Conservation (phyloP, 2,888 invertebrate genomes). For the Tenthredo notha region DNA sequence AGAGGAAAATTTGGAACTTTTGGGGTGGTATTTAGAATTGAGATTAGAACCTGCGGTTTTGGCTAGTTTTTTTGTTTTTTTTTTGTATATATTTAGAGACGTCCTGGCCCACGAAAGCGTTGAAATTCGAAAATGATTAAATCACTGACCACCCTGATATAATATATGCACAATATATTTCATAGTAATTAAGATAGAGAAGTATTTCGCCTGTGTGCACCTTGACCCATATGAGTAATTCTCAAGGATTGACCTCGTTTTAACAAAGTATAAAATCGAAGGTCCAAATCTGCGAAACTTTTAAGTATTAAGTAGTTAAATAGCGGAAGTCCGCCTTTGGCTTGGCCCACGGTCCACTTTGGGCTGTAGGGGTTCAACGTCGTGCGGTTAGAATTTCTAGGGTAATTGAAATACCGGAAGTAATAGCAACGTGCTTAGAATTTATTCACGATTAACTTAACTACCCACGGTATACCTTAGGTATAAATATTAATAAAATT, state of each 20-base stretch:
- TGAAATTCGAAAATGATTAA: no score
- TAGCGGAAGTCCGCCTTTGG: slow-evolving; percentile 6
- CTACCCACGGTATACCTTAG: neutral
- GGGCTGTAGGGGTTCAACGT: neutral
- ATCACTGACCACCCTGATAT: no score
- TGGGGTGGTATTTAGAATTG: no score
- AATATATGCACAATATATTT: no score
- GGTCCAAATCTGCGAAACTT: neutral
- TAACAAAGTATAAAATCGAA: slow-evolving; percentile 3
- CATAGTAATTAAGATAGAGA: neutral
- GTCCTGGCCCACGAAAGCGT: no score
- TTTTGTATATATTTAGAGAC: no score
- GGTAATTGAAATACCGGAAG: slow-evolving; percentile 25
- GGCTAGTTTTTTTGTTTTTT: no score
- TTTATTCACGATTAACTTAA: neutral
- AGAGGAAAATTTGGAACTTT: no score
- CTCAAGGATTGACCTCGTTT: neutral
- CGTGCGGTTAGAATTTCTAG: neutral
- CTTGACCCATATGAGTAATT: neutral
- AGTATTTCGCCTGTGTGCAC: neutral
- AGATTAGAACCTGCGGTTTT: no score
- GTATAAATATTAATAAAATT: neutral
- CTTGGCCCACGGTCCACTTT: neutral
- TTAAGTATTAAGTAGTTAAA: neutral
- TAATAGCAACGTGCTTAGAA: slow-evolving; percentile 6